These are phyloP conservation scores for Prionace glauca DNA, from an alignment of 2,797 vertebrate genomes.

Conservation along the genomic window DNA sequence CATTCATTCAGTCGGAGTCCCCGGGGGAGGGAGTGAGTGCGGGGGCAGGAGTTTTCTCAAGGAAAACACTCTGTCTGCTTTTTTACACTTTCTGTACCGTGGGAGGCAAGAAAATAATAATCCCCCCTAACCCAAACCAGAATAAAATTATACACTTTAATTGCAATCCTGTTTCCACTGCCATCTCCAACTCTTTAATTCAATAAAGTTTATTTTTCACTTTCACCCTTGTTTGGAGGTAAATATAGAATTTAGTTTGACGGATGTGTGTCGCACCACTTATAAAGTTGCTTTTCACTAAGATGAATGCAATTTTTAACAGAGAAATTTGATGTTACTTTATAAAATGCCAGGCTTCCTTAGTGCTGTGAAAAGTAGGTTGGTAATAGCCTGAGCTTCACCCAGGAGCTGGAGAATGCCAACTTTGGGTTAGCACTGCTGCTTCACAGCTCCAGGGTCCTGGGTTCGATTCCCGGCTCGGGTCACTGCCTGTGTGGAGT, in stretches of 20 bases:
- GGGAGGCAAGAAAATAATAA: neutral
- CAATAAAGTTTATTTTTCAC: neutral
- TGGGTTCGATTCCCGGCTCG: no score
- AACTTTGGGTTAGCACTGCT: no score
- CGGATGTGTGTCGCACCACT: no score
- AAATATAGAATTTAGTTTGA: no score
- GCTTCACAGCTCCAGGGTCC: no score
- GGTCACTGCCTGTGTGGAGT: no score
- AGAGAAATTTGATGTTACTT: no score
- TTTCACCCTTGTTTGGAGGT: no score
- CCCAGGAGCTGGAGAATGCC: no score
- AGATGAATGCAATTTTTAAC: neutral
- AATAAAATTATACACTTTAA: neutral
- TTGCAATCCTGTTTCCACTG: neutral
- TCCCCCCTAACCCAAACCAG: neutral
- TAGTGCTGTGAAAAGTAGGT: no score
- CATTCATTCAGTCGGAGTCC: neutral
- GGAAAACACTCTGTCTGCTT: neutral
- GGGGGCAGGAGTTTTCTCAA: neutral
- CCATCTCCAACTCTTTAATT: neutral
- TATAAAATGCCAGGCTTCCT: no score
- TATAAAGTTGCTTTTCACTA: neutral
- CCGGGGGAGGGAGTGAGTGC: neutral
- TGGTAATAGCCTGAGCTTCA: no score
- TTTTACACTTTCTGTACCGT: neutral